Evolutionary conservation across 2,888 invertebrate species (phyloP).

Genomic region (Eubasilissa splendida): DNA sequence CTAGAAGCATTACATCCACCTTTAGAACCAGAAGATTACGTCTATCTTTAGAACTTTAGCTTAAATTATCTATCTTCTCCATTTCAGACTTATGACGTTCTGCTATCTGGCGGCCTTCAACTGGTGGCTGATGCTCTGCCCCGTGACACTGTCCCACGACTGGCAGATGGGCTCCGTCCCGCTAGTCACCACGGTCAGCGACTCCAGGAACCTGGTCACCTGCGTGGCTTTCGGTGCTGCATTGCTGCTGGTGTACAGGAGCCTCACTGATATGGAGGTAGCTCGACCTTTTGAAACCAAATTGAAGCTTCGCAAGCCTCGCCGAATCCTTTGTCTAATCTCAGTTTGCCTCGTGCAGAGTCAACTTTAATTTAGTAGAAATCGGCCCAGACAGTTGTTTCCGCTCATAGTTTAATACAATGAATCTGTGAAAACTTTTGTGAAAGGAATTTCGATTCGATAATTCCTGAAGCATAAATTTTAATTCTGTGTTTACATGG

Average conservation of each 20-base stretch:
- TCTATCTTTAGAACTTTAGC: too few species aligned
- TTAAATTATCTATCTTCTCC: neutral
- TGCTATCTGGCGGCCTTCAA: conserved; percentile 88
- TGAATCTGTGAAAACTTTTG: too few species aligned
- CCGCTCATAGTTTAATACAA: too few species aligned
- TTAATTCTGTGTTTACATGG: too few species aligned
- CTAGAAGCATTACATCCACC: too few species aligned
- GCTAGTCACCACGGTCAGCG: conserved; percentile 79
- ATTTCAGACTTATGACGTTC: conserved; percentile 83
- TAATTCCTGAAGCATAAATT: too few species aligned
- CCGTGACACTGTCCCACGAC: conserved; percentile 85
- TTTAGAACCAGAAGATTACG: too few species aligned
- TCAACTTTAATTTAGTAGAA: too few species aligned
- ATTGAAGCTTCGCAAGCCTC: neutral
- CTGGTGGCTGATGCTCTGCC: conserved; percentile 87
- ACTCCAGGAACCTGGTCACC: conserved; percentile 82
- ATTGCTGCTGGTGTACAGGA: conserved; percentile 75
- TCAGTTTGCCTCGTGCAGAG: too few species aligned
- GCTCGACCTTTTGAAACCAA: conserved; percentile 53
- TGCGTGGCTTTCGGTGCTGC: conserved; percentile 77
- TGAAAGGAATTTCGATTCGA: too few species aligned
- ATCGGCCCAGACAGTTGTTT: too few species aligned
- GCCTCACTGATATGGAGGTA: conserved; percentile 80
- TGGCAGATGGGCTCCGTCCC: conserved; percentile 94
- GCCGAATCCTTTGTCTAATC: too few species aligned